Evolutionary conservation across 2,113 vertebrate species (phyloP).

Genomic region (Ochotona princeps): DNA sequence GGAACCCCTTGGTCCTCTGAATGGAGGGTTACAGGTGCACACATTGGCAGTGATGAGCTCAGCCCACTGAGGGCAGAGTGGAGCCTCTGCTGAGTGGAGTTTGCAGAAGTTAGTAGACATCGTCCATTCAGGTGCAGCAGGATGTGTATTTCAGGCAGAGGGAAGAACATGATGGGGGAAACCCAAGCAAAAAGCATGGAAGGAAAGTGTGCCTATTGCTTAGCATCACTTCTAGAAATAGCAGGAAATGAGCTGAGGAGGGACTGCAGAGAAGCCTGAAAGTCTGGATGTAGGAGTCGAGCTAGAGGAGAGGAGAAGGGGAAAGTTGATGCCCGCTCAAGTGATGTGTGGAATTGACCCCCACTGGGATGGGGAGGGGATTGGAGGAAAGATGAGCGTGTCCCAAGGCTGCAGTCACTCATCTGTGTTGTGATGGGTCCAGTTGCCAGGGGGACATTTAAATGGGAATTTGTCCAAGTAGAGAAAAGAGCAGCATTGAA

Average conservation of each 20-base stretch:
- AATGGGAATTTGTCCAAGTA: neutral
- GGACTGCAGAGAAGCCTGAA: neutral
- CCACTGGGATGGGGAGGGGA: neutral
- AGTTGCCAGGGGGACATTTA: neutral
- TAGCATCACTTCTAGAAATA: neutral
- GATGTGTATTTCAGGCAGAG: neutral
- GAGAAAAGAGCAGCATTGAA: too few species aligned
- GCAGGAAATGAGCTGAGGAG: neutral
- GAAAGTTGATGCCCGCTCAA: rapidly evolving
- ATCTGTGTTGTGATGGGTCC: neutral
- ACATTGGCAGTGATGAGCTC: rapidly evolving
- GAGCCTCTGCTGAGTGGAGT: neutral
- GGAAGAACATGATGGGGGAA: neutral
- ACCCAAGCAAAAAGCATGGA: neutral
- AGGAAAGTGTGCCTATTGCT: neutral
- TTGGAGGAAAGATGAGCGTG: neutral
- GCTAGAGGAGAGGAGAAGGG: neutral
- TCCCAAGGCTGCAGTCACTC: neutral
- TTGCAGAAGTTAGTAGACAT: neutral
- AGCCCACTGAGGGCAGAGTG: neutral
- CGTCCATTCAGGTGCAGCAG: neutral
- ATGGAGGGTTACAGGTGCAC: rapidly evolving
- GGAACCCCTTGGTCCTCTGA: neutral
- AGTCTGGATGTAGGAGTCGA: neutral
- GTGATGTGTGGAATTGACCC: neutral